Percentiles rank a stretch among this genome's conserved stretches.
phyloP scores from a whole-genome alignment of 53 echinoderm and acorn worm species.

The Crossaster papposus region DNA sequence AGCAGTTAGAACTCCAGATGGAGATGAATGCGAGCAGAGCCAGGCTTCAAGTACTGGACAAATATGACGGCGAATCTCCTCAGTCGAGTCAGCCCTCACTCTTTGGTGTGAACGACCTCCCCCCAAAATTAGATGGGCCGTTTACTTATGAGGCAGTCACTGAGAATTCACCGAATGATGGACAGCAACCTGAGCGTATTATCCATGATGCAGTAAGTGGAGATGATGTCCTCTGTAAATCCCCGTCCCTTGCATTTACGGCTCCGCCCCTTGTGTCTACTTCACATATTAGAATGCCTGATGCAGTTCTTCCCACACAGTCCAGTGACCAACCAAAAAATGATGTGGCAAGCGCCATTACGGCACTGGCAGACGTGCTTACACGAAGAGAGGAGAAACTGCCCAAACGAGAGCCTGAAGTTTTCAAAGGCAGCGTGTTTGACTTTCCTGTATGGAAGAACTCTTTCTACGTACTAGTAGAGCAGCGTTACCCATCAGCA shows the following conservation, averaged over 20 bases:
- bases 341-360: slow-evolving; percentile 32
- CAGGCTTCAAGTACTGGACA: not conserved
- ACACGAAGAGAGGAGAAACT: no score
- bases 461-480: no score
- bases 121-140: no score
- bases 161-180: slow-evolving; percentile 4
- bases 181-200: not conserved
- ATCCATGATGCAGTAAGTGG: no score
- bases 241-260: no score
- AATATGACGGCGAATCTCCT: not conserved
- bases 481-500: slow-evolving; percentile 39
- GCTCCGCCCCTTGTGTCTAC: not conserved
- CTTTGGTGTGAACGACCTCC: slow-evolving; percentile 1
- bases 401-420: no score
- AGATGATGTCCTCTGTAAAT: not conserved
- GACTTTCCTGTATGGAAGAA: no score
- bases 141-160: slow-evolving; percentile 12
- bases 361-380: slow-evolving; percentile 45
- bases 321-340: not conserved
- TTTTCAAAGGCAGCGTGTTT: no score
- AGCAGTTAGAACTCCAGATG: not conserved
- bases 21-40: slow-evolving; percentile 1
- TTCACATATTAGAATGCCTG: not conserved
- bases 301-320: slow-evolving; percentile 13
- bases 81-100: not conserved